Conservation (phyloP, 1,140 invertebrate genomes). For the Episyrphus balteatus region DNA sequence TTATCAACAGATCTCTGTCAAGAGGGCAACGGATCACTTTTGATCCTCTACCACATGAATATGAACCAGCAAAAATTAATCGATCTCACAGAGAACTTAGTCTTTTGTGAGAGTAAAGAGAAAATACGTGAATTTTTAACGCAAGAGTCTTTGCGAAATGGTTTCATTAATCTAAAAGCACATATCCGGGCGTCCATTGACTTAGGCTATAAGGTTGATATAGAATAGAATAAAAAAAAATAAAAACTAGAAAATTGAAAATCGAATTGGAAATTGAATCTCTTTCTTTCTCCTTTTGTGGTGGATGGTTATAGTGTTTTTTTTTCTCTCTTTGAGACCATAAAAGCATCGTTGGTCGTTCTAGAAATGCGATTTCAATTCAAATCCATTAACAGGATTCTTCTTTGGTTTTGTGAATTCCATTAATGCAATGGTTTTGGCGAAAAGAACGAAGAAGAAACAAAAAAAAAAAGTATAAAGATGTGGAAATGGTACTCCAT, state of each 20-base stretch:
- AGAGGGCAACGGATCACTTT: conserved; percentile 13
- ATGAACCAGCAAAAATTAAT: conserved; percentile 21
- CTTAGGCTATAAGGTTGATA: conserved; percentile 30
- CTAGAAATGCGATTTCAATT: too few species aligned
- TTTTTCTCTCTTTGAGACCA: too few species aligned
- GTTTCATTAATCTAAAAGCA: conserved; percentile 26
- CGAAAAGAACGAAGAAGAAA: too few species aligned
- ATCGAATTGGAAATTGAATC: too few species aligned
- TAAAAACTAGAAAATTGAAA: background rate
- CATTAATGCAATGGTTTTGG: too few species aligned
- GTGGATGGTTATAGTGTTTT: too few species aligned
- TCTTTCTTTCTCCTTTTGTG: too few species aligned
- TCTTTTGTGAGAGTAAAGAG: conserved; percentile 25
- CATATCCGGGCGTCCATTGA: conserved; percentile 35
- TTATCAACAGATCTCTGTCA: conserved; percentile 23
- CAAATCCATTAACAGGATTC: too few species aligned
- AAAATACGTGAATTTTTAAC: conserved; percentile 28
- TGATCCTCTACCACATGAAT: conserved; percentile 25
- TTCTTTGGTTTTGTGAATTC: too few species aligned
- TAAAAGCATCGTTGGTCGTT: too few species aligned
- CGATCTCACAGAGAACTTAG: conserved; percentile 24
- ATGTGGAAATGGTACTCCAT: too few species aligned
- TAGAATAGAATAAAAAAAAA: conserved; percentile 13
- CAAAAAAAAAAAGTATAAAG: too few species aligned
- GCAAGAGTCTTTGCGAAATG: conserved; percentile 31